Conservation (phyloP, 23 tunicate genomes). For the Ciona savignyi region DNA sequence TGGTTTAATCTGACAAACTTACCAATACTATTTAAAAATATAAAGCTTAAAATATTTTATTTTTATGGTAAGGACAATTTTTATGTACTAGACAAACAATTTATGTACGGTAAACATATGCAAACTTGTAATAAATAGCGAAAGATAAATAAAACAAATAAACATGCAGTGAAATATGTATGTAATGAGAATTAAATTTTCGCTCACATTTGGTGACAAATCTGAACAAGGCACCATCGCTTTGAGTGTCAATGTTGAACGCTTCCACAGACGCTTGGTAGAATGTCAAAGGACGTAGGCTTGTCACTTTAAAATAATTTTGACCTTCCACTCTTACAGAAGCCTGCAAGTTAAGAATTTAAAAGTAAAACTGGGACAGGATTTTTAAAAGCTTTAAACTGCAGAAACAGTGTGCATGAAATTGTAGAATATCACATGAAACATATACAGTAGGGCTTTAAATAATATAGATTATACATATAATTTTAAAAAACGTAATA, state of each 20-base stretch:
- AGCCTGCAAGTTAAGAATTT: too few species aligned
- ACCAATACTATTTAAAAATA: too few species aligned
- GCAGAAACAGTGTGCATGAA: too few species aligned
- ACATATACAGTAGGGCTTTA: too few species aligned
- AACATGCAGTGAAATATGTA: not conserved
- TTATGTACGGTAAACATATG: not conserved
- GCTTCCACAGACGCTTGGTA: conserved; percentile 60
- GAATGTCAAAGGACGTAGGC: conserved; percentile 40
- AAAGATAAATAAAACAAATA: not conserved
- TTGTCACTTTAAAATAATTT: conserved; percentile 34
- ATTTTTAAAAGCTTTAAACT: too few species aligned
- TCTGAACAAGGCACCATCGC: conserved; percentile 27
- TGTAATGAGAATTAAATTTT: not conserved
- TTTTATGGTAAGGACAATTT: not conserved
- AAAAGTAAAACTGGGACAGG: too few species aligned
- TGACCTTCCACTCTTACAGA: conserved; percentile 5
- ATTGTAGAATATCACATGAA: too few species aligned
- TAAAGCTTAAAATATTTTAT: too few species aligned
- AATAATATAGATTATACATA: too few species aligned
- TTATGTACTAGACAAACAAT: too few species aligned
- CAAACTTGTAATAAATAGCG: not conserved
- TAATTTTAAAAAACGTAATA: too few species aligned
- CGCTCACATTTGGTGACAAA: conserved; percentile 72
- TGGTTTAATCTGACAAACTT: too few species aligned
- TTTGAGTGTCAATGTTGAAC: conserved; percentile 52